These are phyloP conservation scores for Otus sunia DNA, from an alignment of 2,113 vertebrate species.

Conservation along the genomic window DNA sequence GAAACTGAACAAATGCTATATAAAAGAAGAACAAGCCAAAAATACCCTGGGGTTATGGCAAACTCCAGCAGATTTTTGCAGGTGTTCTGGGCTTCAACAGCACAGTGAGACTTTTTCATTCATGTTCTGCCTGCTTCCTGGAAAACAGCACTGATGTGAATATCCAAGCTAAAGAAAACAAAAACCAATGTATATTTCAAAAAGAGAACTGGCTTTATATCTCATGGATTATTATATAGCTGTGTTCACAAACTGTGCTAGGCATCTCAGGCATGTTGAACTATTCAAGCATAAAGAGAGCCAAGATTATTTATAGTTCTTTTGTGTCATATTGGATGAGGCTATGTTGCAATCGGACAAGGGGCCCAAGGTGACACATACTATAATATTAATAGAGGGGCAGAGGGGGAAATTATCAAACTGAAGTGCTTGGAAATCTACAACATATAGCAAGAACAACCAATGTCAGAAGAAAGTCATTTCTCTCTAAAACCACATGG, in stretches of 20 bases:
- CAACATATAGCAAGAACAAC: neutral
- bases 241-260: constrained; percentile 23
- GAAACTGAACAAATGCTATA: neutral
- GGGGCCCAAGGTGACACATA: constrained; percentile 30
- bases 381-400: constrained; percentile 43
- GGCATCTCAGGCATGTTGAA: constrained; percentile 37
- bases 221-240: constrained; percentile 21
- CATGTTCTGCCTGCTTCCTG: constrained; percentile 31
- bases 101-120: constrained; percentile 50
- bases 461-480: constrained; percentile 52
- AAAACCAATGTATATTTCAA: constrained; percentile 27
- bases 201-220: constrained; percentile 31
- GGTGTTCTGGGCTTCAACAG: constrained; percentile 37
- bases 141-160: constrained; percentile 22
- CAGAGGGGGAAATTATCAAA: constrained; percentile 27
- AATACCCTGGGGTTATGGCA: constrained; percentile 34
- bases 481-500: neutral
- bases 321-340: constrained; percentile 18
- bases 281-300: constrained; percentile 45
- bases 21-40: constrained; percentile 14
- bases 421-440: neutral
- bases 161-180: constrained; percentile 34
- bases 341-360: neutral
- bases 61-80: constrained; percentile 49
- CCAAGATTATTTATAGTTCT: constrained; percentile 63